phyloP scores from a whole-genome alignment of 2,113 vertebrate genomes.

The Solenodon paradoxus region DNA sequence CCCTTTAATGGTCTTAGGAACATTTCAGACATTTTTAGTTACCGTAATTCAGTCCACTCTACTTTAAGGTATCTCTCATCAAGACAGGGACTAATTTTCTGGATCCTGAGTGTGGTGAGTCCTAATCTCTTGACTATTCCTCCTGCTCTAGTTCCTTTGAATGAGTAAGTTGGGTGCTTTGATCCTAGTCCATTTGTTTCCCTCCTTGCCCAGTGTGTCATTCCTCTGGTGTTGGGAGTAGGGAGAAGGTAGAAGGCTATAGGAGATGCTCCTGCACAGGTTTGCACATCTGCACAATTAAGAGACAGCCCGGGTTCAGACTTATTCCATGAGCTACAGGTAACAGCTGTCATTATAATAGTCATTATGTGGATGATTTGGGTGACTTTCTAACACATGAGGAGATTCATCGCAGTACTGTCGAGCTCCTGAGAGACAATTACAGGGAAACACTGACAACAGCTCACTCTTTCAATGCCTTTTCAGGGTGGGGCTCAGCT shows the following conservation, averaged over 20 bases:
- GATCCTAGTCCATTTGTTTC: fast-evolving
- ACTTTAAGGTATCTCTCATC: not conserved
- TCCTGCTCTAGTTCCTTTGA: not conserved
- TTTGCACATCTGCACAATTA: not conserved
- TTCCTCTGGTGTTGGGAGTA: not conserved
- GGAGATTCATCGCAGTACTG: not conserved
- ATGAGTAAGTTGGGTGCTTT: not conserved
- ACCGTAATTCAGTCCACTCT: not conserved
- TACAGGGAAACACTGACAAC: not conserved
- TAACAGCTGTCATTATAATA: not conserved
- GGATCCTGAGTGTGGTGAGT: not conserved
- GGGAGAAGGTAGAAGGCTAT: not conserved
- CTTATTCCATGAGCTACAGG: not conserved
- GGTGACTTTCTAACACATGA: not conserved
- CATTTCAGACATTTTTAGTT: not conserved
- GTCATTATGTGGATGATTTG: not conserved
- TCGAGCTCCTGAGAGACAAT: not conserved
- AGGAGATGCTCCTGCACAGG: too few species aligned
- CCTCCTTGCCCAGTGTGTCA: not conserved
- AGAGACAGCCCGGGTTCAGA: not conserved
- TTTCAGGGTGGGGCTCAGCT: not conserved
- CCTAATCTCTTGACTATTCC: not conserved
- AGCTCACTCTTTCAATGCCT: not conserved
- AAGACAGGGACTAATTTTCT: not conserved
- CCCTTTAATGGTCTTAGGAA: not conserved